phyloP scores from a whole-genome alignment of 2,797 vertebrate species.

The Prionace glauca region DNA sequence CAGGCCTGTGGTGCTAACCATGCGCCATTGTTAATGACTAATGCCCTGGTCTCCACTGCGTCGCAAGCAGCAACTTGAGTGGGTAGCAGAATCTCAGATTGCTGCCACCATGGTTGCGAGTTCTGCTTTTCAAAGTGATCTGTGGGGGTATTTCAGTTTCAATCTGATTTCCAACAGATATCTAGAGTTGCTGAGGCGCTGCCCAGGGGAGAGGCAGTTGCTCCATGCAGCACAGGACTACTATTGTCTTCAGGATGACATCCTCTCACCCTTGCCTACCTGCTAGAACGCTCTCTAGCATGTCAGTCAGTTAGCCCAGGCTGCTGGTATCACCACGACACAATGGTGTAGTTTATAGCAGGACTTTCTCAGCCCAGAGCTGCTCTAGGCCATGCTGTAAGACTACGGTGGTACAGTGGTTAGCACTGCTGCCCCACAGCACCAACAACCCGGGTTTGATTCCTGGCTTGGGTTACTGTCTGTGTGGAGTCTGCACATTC shows the following conservation, averaged over 20 bases:
- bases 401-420: no score
- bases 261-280: background rate
- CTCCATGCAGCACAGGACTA: background rate
- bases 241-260: background rate
- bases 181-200: background rate
- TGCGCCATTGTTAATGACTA: background rate
- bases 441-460: no score
- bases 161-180: background rate
- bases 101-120: background rate
- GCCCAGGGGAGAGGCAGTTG: background rate
- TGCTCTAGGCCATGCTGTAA: background rate
- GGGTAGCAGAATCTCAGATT: background rate
- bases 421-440: no score
- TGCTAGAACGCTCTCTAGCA: background rate
- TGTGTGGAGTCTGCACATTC: no score
- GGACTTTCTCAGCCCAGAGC: no score
- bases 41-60: background rate
- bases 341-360: background rate
- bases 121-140: background rate
- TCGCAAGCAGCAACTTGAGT: background rate
- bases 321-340: no score
- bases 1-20: background rate
- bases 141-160: background rate
- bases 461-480: no score
- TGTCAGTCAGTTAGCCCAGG: background rate